phyloP scores from a whole-genome alignment of 2,113 vertebrate species.

The Octodon degus region DNA sequence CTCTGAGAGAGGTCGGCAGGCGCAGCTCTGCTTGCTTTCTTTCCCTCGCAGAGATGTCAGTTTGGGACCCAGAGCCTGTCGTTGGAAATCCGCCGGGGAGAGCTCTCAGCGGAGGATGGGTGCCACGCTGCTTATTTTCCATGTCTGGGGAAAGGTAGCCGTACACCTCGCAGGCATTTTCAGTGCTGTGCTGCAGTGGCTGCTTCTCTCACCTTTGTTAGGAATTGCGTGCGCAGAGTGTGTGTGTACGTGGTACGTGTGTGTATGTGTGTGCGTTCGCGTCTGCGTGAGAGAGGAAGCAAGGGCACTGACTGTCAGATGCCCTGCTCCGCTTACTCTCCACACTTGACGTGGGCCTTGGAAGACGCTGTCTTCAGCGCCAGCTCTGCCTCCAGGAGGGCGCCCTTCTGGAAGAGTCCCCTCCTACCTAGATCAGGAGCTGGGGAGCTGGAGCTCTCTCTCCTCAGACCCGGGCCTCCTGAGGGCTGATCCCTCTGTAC shows the following conservation, averaged over 20 bases:
- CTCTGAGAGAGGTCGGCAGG: neutral
- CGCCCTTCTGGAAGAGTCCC: no score
- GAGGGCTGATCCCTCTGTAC: neutral
- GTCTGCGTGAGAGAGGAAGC: neutral
- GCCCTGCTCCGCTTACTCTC: neutral
- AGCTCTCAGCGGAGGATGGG: neutral
- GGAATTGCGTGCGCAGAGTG: neutral
- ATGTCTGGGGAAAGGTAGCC: fast-evolving
- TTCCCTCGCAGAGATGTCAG: neutral
- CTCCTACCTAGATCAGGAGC: no score
- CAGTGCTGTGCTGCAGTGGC: fast-evolving
- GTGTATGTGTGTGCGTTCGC: neutral
- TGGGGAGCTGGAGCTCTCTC: neutral
- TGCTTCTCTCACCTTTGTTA: fast-evolving
- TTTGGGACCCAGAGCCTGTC: neutral
- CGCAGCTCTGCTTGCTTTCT: neutral
- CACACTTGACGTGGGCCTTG: neutral
- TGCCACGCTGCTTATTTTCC: fast-evolving
- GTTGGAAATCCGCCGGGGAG: neutral
- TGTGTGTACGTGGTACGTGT: neutral
- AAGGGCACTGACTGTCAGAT: fast-evolving
- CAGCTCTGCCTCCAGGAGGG: fast-evolving
- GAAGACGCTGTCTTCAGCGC: neutral
- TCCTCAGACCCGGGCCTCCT: fast-evolving
- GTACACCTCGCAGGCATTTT: neutral